Conservation (phyloP, 2,113 vertebrate genomes). For the Tetrax tetrax region DNA sequence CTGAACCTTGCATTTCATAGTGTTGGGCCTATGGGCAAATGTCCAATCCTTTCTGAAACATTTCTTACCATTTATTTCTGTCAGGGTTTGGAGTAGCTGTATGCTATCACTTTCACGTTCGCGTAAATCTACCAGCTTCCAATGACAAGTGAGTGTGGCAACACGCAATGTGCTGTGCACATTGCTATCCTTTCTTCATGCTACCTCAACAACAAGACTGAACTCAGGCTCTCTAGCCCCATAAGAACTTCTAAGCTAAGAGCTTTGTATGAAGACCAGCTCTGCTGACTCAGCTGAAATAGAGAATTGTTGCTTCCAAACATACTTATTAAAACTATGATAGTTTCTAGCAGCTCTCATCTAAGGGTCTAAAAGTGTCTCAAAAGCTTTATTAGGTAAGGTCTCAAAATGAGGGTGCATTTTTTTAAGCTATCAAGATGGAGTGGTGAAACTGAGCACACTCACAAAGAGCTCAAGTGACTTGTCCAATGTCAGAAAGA, state of each 20-base stretch:
- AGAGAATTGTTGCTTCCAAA: background rate
- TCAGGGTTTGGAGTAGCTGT: background rate
- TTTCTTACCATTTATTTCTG: background rate
- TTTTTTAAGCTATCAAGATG: background rate
- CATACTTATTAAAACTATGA: background rate
- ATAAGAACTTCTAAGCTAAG: background rate
- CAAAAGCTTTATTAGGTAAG: background rate
- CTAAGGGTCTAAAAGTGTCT: background rate
- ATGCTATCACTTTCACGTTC: background rate
- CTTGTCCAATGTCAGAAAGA: background rate
- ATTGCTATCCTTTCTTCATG: background rate
- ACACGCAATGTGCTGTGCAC: background rate
- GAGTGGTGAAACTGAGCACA: background rate
- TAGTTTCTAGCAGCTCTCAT: background rate
- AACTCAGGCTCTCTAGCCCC: background rate
- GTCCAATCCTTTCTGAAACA: background rate
- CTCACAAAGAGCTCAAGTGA: background rate
- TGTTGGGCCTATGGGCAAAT: background rate
- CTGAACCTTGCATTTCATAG: background rate
- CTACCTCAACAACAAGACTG: background rate
- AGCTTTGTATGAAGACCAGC: background rate
- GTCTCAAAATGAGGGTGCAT: background rate
- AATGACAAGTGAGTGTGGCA: background rate
- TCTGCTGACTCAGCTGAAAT: background rate
- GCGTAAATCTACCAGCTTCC: background rate